A percentile compares a stretch with the other conserved stretches of the same genome.
These are phyloP conservation scores for Silurus lanzhouensis DNA, from an alignment of 2,797 vertebrate genomes.

Conservation along the genomic window DNA sequence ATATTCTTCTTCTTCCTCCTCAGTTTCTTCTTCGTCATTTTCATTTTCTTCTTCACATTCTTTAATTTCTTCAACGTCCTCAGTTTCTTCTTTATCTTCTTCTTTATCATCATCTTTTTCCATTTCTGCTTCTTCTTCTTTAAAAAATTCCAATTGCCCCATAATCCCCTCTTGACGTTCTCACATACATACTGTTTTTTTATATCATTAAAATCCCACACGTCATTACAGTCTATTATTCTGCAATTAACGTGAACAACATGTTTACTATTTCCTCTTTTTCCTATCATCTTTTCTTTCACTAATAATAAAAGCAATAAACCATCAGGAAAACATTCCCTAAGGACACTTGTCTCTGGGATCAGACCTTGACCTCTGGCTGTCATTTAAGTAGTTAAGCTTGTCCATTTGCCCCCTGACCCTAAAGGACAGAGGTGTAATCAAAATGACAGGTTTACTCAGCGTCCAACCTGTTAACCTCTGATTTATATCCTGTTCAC, in stretches of 20 bases:
- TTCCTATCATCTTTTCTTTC: not conserved
- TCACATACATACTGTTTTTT: not conserved
- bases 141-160: not conserved
- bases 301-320: not conserved
- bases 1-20: too few relatives aligned
- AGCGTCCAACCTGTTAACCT: slow-evolving; percentile 14
- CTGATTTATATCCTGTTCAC: slow-evolving; percentile 14
- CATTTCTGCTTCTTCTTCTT: not conserved
- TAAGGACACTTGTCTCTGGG: slow-evolving; percentile 6
- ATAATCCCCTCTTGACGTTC: too few relatives aligned
- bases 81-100: not conserved
- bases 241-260: not conserved
- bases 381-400: slow-evolving; percentile 32
- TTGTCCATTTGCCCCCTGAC: slow-evolving; percentile 23
- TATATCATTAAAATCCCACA: not conserved
- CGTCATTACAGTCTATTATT: not conserved
- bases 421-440: slow-evolving; percentile 12
- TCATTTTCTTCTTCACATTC: too few relatives aligned
- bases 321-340: not conserved
- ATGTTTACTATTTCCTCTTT: not conserved
- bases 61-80: too few relatives aligned
- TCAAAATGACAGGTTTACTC: slow-evolving; percentile 30
- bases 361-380: slow-evolving; percentile 42
- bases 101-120: too few relatives aligned
- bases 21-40: too few relatives aligned